A percentile compares a stretch with the other conserved stretches of the same genome.
phyloP scores from a whole-genome alignment of 92 coral and sea anemone genomes.

The Phenganax stokvisi region DNA sequence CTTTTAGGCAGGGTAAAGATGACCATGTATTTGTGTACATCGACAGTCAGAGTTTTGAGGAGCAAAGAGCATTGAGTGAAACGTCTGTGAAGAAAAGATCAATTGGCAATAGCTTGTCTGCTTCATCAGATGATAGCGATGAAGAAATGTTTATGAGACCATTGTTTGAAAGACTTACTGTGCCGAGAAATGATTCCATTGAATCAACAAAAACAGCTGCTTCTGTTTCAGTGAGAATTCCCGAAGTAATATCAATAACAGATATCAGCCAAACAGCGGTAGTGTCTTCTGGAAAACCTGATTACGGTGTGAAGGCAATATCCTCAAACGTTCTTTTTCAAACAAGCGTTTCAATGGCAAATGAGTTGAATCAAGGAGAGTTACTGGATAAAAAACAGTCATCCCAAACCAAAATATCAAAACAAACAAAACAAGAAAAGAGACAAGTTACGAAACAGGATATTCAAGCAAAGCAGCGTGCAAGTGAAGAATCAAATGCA shows the following conservation, averaged over 20 bases:
- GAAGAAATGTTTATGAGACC: constrained; percentile 42
- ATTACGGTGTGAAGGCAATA: too few species aligned
- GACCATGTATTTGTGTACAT: constrained; percentile 40
- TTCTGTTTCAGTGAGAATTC: not conserved
- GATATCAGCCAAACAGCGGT: not conserved
- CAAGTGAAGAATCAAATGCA: too few species aligned
- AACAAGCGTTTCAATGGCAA: too few species aligned
- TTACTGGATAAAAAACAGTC: too few species aligned
- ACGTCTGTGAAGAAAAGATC: not conserved
- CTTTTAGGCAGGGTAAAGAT: constrained; percentile 36
- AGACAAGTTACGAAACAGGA: too few species aligned
- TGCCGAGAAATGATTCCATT: not conserved
- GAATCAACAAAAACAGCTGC: not conserved
- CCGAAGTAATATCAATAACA: constrained; percentile 10
- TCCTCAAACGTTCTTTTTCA: too few species aligned
- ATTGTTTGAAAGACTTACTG: constrained; percentile 21
- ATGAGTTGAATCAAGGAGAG: too few species aligned
- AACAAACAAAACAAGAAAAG: too few species aligned
- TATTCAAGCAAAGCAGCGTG: too few species aligned
- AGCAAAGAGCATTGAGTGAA: constrained; percentile 17
- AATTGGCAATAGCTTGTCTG: not conserved
- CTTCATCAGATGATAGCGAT: constrained; percentile 34
- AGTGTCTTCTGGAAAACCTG: not conserved
- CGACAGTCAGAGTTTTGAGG: constrained; percentile 24
- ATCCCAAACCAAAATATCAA: too few species aligned